phyloP scores from a whole-genome alignment of 2,888 invertebrate species.

The Ophion slaviceki region DNA sequence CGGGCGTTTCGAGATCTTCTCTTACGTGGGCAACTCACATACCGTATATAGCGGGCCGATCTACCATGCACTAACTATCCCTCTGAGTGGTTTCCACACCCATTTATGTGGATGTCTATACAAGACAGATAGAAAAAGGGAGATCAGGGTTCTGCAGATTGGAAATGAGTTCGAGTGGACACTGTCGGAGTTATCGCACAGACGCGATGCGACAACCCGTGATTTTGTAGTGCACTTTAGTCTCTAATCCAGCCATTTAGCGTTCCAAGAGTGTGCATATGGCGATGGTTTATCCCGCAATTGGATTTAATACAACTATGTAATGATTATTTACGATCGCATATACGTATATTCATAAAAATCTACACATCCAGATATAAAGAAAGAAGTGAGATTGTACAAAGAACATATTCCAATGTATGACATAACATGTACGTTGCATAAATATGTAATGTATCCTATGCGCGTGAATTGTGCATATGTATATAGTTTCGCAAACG shows the following conservation, averaged over 20 bases:
- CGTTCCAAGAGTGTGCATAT: conserved; percentile 33
- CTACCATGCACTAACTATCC: conserved; percentile 54
- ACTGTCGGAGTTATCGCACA: conserved; percentile 32
- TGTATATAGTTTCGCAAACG: background rate
- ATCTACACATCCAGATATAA: too few species aligned
- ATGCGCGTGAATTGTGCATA: background rate
- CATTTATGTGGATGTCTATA: conserved; percentile 1
- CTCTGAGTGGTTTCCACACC: conserved; percentile 50
- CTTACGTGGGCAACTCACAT: conserved; percentile 47
- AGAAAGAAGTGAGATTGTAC: too few species aligned
- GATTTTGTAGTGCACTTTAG: conserved; percentile 32
- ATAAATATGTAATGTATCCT: background rate
- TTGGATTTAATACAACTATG: background rate
- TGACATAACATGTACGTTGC: too few species aligned
- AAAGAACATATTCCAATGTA: too few species aligned
- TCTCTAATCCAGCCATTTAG: conserved; percentile 33
- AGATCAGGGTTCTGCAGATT: conserved; percentile 42
- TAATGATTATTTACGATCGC: background rate
- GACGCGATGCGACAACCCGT: conserved; percentile 43
- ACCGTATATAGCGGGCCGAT: conserved; percentile 21
- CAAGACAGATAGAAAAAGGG: conserved; percentile 17
- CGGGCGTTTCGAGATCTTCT: conserved; percentile 45
- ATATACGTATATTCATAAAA: too few species aligned
- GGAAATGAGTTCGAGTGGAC: conserved; percentile 58
- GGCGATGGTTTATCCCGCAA: background rate